Evolutionary conservation across 2,888 invertebrate species (phyloP), one percentile per base, ranked within the genome.

Genomic region (Lamellibrachia satsuma): DNA sequence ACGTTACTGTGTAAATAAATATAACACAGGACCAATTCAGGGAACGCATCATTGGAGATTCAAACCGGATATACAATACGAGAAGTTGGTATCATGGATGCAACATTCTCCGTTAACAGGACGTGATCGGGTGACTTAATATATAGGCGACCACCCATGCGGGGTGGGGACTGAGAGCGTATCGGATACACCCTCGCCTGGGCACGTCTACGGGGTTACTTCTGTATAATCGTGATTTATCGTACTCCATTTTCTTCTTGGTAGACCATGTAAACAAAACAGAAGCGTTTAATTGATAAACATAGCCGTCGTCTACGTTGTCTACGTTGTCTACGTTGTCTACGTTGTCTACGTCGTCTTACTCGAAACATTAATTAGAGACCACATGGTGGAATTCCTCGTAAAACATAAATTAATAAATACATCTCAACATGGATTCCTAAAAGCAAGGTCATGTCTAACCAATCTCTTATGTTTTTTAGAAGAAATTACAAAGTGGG

Each of bases 201-300:
- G 22, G 15, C 75, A 15, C 75, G 75, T 22, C 75, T n/a, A 22
- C 22, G 15, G n/a, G 75, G 75, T 22, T 75, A 75, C 75, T 75
- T 75, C 75, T n/a, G 75, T 75, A n/a, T 75, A n/a, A 75, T 75
- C 75, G 4, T 75, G 75, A 75, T 75, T 75, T 75, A 75, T 75
- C 75, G 75, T 75, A 75, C n/a, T 22, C n/a, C 75, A n/a, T 75
- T 75, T 75, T 75, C 75, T 75, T 75, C 75, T n/a, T 2, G 60
- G 55, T 55, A 4, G 7, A 55, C 9, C 55, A 7, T 55, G 9
- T 9, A 55, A 55, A 55, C 55, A 55, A 55, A 55, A 55, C 55
- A 2, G 9, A 75, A 75, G 4, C 22, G 75, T 75, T 11, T 75
- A 75, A 75, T 75, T 75, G 22, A 75, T 75, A 75, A 75, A 75